Evolutionary conservation across 2,113 vertebrate genomes (phyloP), one percentile per base, ranked within the genome.

Genomic region (Ciconia boyciana): DNA sequence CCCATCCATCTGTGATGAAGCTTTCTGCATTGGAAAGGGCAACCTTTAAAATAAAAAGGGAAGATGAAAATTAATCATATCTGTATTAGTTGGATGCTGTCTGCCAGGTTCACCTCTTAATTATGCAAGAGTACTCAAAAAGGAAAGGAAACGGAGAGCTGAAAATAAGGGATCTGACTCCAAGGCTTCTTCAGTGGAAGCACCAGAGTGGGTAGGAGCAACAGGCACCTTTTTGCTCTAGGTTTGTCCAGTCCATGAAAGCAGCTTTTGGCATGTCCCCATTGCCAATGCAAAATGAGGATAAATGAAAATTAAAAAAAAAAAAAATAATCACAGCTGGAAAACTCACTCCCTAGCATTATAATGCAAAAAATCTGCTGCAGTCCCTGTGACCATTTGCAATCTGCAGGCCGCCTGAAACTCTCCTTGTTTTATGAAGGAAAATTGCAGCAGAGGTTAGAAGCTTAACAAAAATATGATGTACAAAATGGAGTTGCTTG

Each of bases 21-120:
- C 62, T 68, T 70, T 74, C 44, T 62, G 48, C 76, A 36, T 46
- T 5, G 54, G 95, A 70, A 94, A 87, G 83, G 79, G 93, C 91
- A 95, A 61, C 76, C 89, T 96, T 92, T 89, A 79, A 87, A 96
- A 93, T 55, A 72, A 81, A 88, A 88, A 81, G 77, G 48, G 46
- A 86, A 89, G 74, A 93, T 84, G 71, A n/a, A 55, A 93, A 97
- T 95, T 60, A 94, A 96, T 96, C 95, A 68, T 75, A 81, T 83
- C 93, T 87, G 60, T 90, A 94, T 95, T 89, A 96, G 90, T 82
- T 94, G 87, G 44, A 1, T 89, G 81, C 87, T 91, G 76, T 34
- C 76, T 71, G 83, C 93, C 80, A 93, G 90, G 32, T 72, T 94
- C 66, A 80, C 74, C 79, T 96, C 95, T 91, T 78, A 51, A 79